Conservation (phyloP, 2,888 invertebrate species). For the Drosophila lutescens region DNA sequence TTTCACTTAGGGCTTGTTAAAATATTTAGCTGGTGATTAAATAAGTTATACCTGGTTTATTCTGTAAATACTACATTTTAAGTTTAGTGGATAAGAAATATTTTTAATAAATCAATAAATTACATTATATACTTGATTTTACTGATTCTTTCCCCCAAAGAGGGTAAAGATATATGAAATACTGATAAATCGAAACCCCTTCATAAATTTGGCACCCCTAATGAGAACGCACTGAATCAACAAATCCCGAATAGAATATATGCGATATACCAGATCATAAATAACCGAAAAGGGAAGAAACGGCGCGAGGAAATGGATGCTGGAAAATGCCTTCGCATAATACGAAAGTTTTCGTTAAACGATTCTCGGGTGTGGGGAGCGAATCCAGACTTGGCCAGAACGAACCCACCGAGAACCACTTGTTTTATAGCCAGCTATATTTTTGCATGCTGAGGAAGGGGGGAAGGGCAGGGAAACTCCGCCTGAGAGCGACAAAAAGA, state of each 20-base stretch:
- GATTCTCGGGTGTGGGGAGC: conserved; percentile 14
- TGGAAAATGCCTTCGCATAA: conserved; percentile 60
- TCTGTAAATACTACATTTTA: background rate
- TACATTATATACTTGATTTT: background rate
- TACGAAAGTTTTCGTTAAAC: conserved; percentile 66
- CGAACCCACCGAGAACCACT: conserved; percentile 50
- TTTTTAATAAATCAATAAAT: no score
- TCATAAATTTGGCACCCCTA: background rate
- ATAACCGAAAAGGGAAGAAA: conserved; percentile 9
- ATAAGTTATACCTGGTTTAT: no score
- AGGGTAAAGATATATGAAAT: background rate
- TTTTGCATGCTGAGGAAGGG: conserved; percentile 65
- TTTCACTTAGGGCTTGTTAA: background rate
- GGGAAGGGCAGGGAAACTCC: background rate
- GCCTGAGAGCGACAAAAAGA: conserved; percentile 72
- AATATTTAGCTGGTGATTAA: background rate
- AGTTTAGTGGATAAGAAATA: no score
- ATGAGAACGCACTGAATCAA: conserved; percentile 1
- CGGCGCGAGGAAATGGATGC: conserved; percentile 19
- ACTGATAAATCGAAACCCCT: background rate
- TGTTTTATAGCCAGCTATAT: conserved; percentile 76
- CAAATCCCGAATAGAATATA: background rate
- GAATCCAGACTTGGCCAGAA: conserved; percentile 18
- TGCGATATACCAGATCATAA: conserved; percentile 1
- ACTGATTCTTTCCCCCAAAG: background rate